Percentiles rank a stretch among this genome's conserved stretches.
Evolutionary conservation across 2,113 vertebrate genomes (phyloP).

Genomic region (Glaucidium brasilianum): DNA sequence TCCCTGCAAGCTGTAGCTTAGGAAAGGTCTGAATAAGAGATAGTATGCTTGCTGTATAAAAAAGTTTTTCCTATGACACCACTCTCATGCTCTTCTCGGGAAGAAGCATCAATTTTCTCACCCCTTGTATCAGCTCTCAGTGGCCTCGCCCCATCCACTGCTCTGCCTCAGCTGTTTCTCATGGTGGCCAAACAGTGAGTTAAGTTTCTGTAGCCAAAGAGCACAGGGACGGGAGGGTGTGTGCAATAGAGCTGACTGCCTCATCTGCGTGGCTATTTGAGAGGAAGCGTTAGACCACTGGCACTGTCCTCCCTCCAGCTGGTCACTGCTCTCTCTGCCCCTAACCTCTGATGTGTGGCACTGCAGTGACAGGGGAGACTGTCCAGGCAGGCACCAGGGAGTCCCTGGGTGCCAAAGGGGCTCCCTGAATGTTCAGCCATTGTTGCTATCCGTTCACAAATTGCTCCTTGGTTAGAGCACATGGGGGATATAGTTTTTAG

Average conservation of each 20-base stretch:
- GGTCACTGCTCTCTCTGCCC: not conserved
- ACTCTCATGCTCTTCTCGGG: not conserved
- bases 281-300: not conserved
- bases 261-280: not conserved
- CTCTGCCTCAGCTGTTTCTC: not conserved
- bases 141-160: not conserved
- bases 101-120: not conserved
- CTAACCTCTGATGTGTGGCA: not conserved
- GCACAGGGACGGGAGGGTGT: too few relatives aligned
- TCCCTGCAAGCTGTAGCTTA: not conserved
- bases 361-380: not conserved
- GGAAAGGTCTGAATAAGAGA: not conserved
- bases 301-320: not conserved
- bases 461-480: not conserved
- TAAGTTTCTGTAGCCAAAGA: not conserved
- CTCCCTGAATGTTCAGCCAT: not conserved
- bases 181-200: rapidly evolving
- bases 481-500: not conserved
- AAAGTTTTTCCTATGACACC: not conserved
- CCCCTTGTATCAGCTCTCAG: not conserved
- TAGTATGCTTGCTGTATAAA: not conserved
- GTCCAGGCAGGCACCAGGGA: not conserved
- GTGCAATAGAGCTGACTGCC: not conserved
- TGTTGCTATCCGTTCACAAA: not conserved
- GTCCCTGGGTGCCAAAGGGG: not conserved